Base-by-base conservation (phyloP, 2,113 vertebrate species). In the Urocynchramus pylzowi region DNA sequence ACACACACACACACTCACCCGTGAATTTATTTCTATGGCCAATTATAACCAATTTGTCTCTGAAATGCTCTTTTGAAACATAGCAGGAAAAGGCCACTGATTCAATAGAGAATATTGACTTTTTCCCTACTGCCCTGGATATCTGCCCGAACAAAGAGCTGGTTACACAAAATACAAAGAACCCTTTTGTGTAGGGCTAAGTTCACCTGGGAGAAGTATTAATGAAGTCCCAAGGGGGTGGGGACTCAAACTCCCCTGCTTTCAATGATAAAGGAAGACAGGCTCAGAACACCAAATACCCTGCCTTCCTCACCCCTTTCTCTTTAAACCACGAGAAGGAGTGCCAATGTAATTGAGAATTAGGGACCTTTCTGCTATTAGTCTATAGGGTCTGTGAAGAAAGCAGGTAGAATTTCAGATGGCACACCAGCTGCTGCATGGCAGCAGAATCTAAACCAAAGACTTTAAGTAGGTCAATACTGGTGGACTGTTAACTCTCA, bases 161-260 rank as follows among this genome's bases (percentile, higher is more conserved):
- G 54, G 97, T 97, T 98, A 97, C 87, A 69, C 50, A 47, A 95
- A 96, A 97, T 89, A 98, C 98, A 98, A 98, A 98, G 98, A 96
- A 91, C 70, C 54, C 97, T 97, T 98, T 98, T 98, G 97, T 98
- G 75, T 94, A 84, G 93, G 90, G 93, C 90, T 95, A 89, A 97
- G 95, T 97, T 97, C 97, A 98, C 97, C 97, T 97, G 96, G 87
- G 97, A 98, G 96, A 97, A 97, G 97, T 97, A 98, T 97, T 97
- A 98, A 97, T 96, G 95, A 97, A 95, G 84, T 97, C 97, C 97
- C 97, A 86, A 39, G 91, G 95, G 95, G 96, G 76, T 82, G 85
- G 75, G 89, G 82, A 94, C 82, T 97, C 95, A 84, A 96, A 78
- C 80, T 65, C 90, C 47, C 95, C 97, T 89, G 94, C 94, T 96